A percentile compares a stretch with the other conserved stretches of the same genome.
These are phyloP conservation scores for Antechinus stuartii DNA, from an alignment of 2,113 vertebrate genomes.

Conservation along the genomic window DNA sequence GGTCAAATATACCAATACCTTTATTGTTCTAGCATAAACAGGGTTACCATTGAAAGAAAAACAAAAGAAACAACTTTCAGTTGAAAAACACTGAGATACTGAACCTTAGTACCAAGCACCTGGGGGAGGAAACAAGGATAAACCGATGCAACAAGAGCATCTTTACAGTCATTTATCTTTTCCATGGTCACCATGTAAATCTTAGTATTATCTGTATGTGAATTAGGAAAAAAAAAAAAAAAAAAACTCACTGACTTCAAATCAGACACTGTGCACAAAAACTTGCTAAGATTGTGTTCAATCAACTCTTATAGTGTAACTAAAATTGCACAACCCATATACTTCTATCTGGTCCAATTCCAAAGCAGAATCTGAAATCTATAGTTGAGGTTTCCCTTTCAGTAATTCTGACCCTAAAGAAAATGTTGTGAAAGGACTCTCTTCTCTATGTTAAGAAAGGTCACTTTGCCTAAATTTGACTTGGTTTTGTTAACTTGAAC, in stretches of 20 bases:
- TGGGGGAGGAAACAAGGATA: slow-evolving; percentile 69
- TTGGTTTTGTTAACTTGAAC: slow-evolving; percentile 79
- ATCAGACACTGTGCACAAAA: slow-evolving; percentile 80
- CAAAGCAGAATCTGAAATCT: slow-evolving; percentile 79
- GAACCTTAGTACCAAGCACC: slow-evolving; percentile 86
- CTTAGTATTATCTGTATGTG: slow-evolving; percentile 79
- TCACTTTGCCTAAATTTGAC: slow-evolving; percentile 81
- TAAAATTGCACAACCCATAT: slow-evolving; percentile 70
- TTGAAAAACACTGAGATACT: slow-evolving; percentile 85
- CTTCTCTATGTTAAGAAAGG: slow-evolving; percentile 69
- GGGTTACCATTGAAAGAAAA: slow-evolving; percentile 78
- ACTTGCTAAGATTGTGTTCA: slow-evolving; percentile 77
- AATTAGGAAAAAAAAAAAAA: slow-evolving; percentile 69
- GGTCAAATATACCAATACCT: slow-evolving; percentile 86
- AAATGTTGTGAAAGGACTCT: slow-evolving; percentile 73
- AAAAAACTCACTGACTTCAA: slow-evolving; percentile 77
- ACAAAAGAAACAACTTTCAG: slow-evolving; percentile 70
- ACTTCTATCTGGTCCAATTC: slow-evolving; percentile 78
- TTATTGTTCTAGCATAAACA: slow-evolving; percentile 81
- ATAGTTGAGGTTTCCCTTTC: slow-evolving; percentile 73
- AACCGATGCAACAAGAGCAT: slow-evolving; percentile 77
- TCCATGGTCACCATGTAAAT: slow-evolving; percentile 80
- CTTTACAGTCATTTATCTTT: slow-evolving; percentile 85
- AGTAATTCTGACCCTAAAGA: slow-evolving; percentile 73
- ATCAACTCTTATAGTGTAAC: slow-evolving; percentile 76